Evolutionary conservation across 2,113 vertebrate genomes (phyloP).

Genomic region (Ia io): DNA sequence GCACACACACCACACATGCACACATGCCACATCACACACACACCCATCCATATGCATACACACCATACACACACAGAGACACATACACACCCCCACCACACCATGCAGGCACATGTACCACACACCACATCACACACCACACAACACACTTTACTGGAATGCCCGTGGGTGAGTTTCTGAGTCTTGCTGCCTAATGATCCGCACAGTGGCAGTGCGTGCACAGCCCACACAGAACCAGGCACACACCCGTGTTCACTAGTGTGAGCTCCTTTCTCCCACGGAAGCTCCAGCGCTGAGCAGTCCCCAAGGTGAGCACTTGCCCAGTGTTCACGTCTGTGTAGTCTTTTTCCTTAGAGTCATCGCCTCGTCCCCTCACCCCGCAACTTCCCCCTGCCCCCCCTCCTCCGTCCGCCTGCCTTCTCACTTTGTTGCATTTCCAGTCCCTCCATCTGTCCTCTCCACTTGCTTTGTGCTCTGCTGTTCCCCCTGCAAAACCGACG

Average conservation of each 20-base stretch:
- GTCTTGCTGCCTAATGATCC: neutral
- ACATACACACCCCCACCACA: neutral
- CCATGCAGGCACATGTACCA: neutral
- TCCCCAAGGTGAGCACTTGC: neutral
- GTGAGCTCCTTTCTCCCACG: neutral
- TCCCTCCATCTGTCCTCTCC: neutral
- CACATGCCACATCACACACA: neutral
- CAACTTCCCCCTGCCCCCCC: accelerated
- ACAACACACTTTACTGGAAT: neutral
- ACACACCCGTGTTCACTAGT: accelerated
- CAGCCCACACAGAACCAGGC: neutral
- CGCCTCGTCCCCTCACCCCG: neutral
- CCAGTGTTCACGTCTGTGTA: too few species aligned
- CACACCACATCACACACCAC: neutral
- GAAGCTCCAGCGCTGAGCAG: neutral
- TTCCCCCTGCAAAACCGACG: neutral
- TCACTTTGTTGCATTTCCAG: too few species aligned
- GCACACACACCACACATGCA: neutral
- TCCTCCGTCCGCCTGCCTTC: neutral
- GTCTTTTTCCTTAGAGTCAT: neutral
- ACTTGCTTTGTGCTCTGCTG: neutral
- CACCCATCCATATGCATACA: neutral
- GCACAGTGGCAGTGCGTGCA: neutral
- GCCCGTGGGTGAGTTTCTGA: neutral
- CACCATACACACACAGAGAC: neutral